phyloP scores from a whole-genome alignment of 1,140 invertebrate genomes.

The Aphis craccivora region DNA sequence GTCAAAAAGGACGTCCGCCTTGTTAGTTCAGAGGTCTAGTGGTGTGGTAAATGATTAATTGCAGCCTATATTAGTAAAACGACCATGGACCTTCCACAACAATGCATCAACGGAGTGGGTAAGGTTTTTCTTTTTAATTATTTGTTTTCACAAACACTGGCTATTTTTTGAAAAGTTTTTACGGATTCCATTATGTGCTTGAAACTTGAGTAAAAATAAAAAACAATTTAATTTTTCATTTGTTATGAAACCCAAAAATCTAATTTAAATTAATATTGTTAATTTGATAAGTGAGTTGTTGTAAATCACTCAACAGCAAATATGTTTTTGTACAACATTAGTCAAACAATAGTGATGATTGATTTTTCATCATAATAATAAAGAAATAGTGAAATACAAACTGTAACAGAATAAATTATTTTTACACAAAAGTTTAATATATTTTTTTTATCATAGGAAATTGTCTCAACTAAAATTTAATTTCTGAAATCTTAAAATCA shows the following conservation, averaged over 20 bases:
- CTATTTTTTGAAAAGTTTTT: background rate
- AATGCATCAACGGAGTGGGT: background rate
- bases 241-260: background rate
- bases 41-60: conserved; percentile 41
- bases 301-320: background rate
- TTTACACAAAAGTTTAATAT: background rate
- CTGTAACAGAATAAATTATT: background rate
- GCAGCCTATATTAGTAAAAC: conserved; percentile 36
- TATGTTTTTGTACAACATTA: background rate
- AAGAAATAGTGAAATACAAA: background rate
- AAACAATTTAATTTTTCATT: background rate
- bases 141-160: conserved; percentile 15
- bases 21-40: conserved; percentile 19
- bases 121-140: conserved; percentile 36
- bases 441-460: background rate
- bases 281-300: background rate
- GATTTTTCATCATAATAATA: background rate
- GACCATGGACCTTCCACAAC: conserved; percentile 22
- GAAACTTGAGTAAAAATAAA: background rate
- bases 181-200: background rate
- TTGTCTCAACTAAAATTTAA: background rate
- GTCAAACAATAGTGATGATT: background rate
- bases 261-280: conserved; percentile 1
- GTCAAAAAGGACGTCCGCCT: background rate
- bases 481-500: background rate